phyloP scores from a whole-genome alignment of 1,140 invertebrate species.

The Hetaerina americana region DNA sequence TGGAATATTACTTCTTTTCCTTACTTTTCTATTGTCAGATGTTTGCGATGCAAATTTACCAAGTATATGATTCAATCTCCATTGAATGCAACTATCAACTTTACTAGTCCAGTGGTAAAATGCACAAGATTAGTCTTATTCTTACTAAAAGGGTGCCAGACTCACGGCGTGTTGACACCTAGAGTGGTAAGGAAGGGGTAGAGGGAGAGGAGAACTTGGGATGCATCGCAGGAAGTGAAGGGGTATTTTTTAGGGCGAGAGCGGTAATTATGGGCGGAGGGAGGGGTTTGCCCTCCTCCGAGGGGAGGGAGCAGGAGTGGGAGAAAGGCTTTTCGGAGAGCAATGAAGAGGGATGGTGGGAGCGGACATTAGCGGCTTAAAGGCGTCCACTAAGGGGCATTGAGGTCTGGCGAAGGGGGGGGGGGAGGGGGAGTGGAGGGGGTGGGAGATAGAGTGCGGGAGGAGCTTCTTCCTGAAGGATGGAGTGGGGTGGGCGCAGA shows the following conservation, averaged over 20 bases:
- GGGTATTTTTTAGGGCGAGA: neutral
- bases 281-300: neutral
- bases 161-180: too few species aligned
- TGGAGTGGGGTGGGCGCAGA: neutral
- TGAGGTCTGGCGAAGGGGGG: neutral
- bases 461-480: too few species aligned
- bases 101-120: too few species aligned
- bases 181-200: neutral
- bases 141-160: too few species aligned
- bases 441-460: neutral
- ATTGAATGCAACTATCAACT: too few species aligned
- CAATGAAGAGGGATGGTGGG: neutral
- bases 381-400: too few species aligned
- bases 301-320: neutral
- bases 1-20: too few species aligned
- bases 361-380: neutral
- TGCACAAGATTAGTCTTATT: too few species aligned
- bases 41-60: too few species aligned
- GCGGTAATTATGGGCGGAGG: neutral
- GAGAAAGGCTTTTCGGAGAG: neutral
- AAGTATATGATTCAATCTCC: too few species aligned
- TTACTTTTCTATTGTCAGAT: too few species aligned
- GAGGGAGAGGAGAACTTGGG: neutral
- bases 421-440: neutral
- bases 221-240: neutral